Evolutionary conservation across 2,888 invertebrate genomes (phyloP).

Genomic region (Eupithecia insigniata): DNA sequence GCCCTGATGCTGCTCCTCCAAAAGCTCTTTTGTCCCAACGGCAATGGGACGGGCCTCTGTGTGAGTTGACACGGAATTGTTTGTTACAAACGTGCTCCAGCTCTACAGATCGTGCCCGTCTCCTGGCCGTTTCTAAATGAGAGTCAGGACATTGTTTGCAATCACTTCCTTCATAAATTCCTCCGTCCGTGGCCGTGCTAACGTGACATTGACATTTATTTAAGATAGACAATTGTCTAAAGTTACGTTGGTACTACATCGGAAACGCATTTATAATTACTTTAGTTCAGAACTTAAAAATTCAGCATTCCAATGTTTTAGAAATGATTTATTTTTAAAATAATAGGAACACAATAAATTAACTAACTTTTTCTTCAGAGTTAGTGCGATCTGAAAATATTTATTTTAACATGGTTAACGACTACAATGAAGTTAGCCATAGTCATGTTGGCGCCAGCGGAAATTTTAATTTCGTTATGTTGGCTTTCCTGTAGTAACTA

Average conservation of each 20-base stretch:
- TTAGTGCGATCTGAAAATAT: neutral
- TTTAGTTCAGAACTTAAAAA: neutral
- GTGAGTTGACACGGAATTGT: no score
- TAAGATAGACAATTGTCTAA: constrained; percentile 10
- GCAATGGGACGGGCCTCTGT: no score
- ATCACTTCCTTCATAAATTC: no score
- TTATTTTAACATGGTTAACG: neutral
- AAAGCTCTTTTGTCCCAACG: no score
- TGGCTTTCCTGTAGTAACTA: constrained; percentile 76
- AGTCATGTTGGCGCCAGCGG: constrained; percentile 76
- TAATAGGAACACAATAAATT: neutral
- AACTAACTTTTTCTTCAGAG: neutral
- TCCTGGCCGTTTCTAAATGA: no score
- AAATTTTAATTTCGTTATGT: constrained; percentile 62
- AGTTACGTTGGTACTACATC: constrained; percentile 18
- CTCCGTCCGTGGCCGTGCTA: neutral
- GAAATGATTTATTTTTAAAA: neutral
- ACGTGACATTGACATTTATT: constrained; percentile 2
- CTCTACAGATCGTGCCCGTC: no score
- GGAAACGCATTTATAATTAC: neutral
- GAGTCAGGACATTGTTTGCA: no score
- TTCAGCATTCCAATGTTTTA: neutral
- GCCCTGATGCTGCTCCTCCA: no score
- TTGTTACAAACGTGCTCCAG: no score
- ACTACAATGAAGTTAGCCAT: constrained; percentile 59